phyloP scores from a whole-genome alignment of 2,113 vertebrate genomes.

The Leucosticte australis region DNA sequence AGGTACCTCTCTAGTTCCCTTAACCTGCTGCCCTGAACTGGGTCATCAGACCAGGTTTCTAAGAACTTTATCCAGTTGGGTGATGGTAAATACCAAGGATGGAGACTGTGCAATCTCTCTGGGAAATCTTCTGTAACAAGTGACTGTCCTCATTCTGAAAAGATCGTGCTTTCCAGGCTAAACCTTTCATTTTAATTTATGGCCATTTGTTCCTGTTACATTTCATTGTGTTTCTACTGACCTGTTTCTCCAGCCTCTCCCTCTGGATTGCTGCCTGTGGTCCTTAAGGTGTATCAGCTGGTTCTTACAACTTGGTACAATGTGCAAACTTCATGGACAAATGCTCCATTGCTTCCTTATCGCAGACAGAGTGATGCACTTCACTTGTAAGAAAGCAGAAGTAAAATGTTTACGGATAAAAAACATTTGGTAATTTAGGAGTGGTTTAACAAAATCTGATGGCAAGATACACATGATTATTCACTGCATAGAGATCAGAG shows the following conservation, averaged over 20 bases:
- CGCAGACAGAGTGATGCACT: background rate
- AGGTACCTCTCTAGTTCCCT: background rate
- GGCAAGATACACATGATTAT: background rate
- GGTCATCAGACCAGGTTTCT: background rate
- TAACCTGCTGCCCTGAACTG: background rate
- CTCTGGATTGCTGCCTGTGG: background rate
- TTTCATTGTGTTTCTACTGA: background rate
- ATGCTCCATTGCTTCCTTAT: background rate
- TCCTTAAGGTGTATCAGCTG: background rate
- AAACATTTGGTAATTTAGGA: background rate
- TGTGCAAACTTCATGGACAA: background rate
- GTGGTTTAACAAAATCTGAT: background rate
- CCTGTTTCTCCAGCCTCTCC: background rate
- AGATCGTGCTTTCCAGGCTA: background rate
- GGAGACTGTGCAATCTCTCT: background rate
- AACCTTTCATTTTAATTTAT: background rate
- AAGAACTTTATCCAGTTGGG: background rate
- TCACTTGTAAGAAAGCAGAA: background rate
- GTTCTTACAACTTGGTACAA: background rate
- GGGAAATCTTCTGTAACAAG: background rate
- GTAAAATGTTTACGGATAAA: background rate
- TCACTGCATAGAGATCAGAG: background rate
- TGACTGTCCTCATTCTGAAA: background rate
- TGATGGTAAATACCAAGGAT: background rate
- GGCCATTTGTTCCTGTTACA: background rate